phyloP scores from a whole-genome alignment of 2,888 invertebrate species.

The Caenorhabditis afra region DNA sequence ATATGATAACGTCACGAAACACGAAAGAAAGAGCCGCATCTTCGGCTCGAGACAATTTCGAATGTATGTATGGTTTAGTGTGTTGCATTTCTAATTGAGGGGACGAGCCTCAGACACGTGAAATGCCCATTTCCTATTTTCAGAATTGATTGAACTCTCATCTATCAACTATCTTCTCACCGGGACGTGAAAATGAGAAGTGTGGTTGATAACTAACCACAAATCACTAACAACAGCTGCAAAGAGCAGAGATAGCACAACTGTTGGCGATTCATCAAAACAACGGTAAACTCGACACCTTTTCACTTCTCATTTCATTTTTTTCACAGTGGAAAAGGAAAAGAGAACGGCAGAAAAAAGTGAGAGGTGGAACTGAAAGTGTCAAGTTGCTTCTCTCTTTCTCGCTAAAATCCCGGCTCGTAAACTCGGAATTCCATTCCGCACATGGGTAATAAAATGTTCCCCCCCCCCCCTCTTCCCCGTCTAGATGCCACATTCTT shows the following conservation, averaged over 20 bases:
- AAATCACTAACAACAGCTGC: too few relatives aligned
- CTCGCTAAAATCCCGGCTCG: conserved; percentile 4
- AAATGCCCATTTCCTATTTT: too few relatives aligned
- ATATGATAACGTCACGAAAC: conserved; percentile 56
- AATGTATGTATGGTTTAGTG: conserved; percentile 53
- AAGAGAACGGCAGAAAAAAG: background rate
- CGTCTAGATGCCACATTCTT: background rate
- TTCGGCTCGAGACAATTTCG: conserved; percentile 28
- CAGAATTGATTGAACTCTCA: too few relatives aligned
- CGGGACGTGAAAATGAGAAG: background rate
- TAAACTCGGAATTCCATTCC: conserved; percentile 32
- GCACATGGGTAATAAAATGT: conserved; percentile 27
- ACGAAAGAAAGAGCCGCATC: conserved; percentile 1
- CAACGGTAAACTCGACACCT: conserved; percentile 36
- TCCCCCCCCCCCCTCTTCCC: background rate
- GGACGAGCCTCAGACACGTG: background rate
- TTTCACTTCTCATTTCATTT: too few relatives aligned
- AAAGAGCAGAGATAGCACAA: conserved; percentile 3
- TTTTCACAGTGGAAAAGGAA: background rate
- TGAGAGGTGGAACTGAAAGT: conserved; percentile 24
- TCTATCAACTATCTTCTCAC: too few relatives aligned
- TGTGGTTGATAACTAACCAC: background rate
- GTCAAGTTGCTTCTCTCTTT: conserved; percentile 15
- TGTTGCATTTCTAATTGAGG: conserved; percentile 49
- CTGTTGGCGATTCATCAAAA: conserved; percentile 15